These are phyloP conservation scores for Drosophila kohkoa DNA, from an alignment of 1,140 invertebrate genomes.

Conservation along the genomic window DNA sequence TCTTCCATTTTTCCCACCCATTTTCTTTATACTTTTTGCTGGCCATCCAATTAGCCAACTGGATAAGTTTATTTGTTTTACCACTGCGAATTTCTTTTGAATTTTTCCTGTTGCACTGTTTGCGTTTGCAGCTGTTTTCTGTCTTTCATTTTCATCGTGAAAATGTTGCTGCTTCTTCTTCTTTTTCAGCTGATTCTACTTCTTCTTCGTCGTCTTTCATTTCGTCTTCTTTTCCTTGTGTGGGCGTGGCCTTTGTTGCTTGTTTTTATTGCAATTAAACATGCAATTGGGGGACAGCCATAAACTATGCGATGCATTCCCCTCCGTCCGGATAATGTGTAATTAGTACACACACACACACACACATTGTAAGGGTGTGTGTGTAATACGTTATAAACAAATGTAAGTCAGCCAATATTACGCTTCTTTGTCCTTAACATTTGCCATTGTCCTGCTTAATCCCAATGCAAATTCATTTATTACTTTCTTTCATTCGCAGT, in stretches of 20 bases:
- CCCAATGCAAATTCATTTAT: background rate
- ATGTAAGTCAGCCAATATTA: slow-evolving; percentile 10
- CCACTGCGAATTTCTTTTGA: slow-evolving; percentile 46
- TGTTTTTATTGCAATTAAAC: slow-evolving; percentile 78
- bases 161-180: slow-evolving; percentile 27
- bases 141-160: slow-evolving; percentile 70
- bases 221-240: slow-evolving; percentile 23
- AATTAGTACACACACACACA: slow-evolving; percentile 17
- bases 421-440: slow-evolving; percentile 6
- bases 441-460: slow-evolving; percentile 1
- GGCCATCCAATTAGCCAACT: slow-evolving; percentile 1
- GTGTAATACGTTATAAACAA: background rate
- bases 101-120: slow-evolving; percentile 46
- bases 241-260: slow-evolving; percentile 60
- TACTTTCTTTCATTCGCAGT: background rate
- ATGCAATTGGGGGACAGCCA: slow-evolving; percentile 77
- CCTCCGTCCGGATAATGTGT: slow-evolving; percentile 55
- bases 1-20: background rate
- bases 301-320: slow-evolving; percentile 66
- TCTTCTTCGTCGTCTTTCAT: no score
- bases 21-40: background rate
- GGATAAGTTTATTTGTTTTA: slow-evolving; percentile 11
- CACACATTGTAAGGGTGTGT: background rate
- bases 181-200: no score
- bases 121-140: slow-evolving; percentile 68